A percentile compares a stretch with the other conserved stretches of the same genome.
Conservation (phyloP, 2,888 invertebrate species). For the Folsomia manolachei region DNA sequence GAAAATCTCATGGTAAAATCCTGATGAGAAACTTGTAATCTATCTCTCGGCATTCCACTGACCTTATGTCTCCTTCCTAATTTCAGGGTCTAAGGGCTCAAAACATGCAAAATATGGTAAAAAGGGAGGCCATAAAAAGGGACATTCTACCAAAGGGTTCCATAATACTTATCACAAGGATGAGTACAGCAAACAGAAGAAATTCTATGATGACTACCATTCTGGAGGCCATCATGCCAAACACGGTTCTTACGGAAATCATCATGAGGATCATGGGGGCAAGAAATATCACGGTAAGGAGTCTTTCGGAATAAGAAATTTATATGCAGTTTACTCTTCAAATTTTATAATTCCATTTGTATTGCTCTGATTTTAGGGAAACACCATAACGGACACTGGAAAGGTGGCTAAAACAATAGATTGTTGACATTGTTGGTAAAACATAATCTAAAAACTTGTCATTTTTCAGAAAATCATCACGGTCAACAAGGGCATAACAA, state of each 20-base stretch:
- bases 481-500: slow-evolving; percentile 48
- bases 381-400: slow-evolving; percentile 51
- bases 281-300: slow-evolving; percentile 50
- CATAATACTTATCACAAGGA: slow-evolving; percentile 51
- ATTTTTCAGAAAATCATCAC: slow-evolving; percentile 34
- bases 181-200: slow-evolving; percentile 51
- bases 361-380: too few species aligned
- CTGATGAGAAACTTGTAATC: slow-evolving; percentile 7
- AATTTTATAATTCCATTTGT: too few species aligned
- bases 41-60: too few species aligned
- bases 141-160: slow-evolving; percentile 46
- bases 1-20: slow-evolving; percentile 42
- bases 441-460: background rate
- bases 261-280: slow-evolving; percentile 49
- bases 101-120: slow-evolving; percentile 51
- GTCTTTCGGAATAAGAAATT: background rate
- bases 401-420: too few species aligned
- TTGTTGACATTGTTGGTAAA: too few species aligned
- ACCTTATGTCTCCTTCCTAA: background rate
- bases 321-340: background rate
- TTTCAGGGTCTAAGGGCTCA: slow-evolving; percentile 39
- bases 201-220: slow-evolving; percentile 51
- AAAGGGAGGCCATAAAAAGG: slow-evolving; percentile 50
- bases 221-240: slow-evolving; percentile 49
- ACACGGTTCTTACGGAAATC: slow-evolving; percentile 48